Conservation (phyloP, 2,797 vertebrate species). For the Catamblyrhynchus diadema region DNA sequence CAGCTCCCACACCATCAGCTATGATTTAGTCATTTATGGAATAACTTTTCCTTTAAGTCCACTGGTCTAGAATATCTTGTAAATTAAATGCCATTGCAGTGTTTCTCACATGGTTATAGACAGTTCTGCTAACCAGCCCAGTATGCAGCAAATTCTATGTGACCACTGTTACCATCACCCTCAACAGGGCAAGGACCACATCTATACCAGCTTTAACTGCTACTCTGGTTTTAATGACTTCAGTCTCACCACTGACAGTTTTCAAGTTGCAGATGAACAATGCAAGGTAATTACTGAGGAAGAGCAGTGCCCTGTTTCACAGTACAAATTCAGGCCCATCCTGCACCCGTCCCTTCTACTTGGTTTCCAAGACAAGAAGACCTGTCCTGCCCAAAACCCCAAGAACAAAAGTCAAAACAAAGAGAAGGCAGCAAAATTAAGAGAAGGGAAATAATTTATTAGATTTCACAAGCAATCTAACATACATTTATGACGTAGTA, state of each 20-base stretch:
- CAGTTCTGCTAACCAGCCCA: background rate
- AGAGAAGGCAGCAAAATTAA: conserved; percentile 16
- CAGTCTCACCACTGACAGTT: background rate
- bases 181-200: background rate
- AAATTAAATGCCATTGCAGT: background rate
- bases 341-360: background rate
- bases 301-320: background rate
- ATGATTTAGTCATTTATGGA: background rate
- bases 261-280: background rate
- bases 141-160: background rate
- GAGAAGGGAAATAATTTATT: conserved; percentile 76
- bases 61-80: background rate
- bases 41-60: background rate
- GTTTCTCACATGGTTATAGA: background rate
- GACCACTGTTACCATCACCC: background rate
- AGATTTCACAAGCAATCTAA: conserved; percentile 37
- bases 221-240: background rate
- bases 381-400: background rate
- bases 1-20: background rate
- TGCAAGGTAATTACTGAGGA: background rate
- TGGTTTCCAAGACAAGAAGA: background rate
- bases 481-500: background rate
- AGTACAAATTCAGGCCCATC: background rate
- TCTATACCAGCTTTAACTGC: background rate
- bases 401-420: background rate